These are phyloP conservation scores for Thysanoteuthis rhombus DNA, from an alignment of 2,888 invertebrate species.

Conservation along the genomic window DNA sequence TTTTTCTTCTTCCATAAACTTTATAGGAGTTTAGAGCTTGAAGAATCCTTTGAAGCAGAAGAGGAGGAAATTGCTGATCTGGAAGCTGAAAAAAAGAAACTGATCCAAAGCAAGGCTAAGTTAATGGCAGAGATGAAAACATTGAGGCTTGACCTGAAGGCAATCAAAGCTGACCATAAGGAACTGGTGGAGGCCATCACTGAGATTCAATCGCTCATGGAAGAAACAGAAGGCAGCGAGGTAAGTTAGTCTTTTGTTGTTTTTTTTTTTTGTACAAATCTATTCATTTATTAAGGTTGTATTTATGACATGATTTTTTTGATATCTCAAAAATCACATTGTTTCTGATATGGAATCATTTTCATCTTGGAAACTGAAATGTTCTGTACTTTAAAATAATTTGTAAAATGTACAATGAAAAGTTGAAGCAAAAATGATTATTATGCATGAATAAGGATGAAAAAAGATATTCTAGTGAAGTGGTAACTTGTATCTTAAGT, in stretches of 20 bases:
- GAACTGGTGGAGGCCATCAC: conserved; percentile 38
- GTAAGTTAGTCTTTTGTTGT: background rate
- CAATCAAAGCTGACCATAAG: conserved; percentile 36
- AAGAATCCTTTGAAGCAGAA: conserved; percentile 36
- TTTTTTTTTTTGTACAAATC: too few relatives aligned
- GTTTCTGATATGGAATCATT: too few relatives aligned
- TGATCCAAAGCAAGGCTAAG: conserved; percentile 33
- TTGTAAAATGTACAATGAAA: too few relatives aligned
- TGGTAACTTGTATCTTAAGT: too few relatives aligned
- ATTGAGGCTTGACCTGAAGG: conserved; percentile 34
- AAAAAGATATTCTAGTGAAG: too few relatives aligned
- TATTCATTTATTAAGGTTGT: too few relatives aligned
- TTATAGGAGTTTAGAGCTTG: conserved; percentile 39
- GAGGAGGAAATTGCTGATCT: conserved; percentile 39
- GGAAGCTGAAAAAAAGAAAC: conserved; percentile 39
- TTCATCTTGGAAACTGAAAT: too few relatives aligned
- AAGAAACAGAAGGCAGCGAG: conserved; percentile 29
- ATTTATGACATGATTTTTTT: too few relatives aligned
- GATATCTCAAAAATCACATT: too few relatives aligned
- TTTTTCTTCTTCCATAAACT: background rate
- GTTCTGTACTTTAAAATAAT: too few relatives aligned
- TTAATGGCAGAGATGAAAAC: conserved; percentile 31
- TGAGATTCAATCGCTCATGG: conserved; percentile 35
- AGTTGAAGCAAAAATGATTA: too few relatives aligned
- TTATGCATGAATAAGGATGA: too few relatives aligned